Percentiles rank a stretch among this genome's conserved stretches.
phyloP scores from a whole-genome alignment of 1,140 invertebrate species.

The Drosophila busckii region DNA sequence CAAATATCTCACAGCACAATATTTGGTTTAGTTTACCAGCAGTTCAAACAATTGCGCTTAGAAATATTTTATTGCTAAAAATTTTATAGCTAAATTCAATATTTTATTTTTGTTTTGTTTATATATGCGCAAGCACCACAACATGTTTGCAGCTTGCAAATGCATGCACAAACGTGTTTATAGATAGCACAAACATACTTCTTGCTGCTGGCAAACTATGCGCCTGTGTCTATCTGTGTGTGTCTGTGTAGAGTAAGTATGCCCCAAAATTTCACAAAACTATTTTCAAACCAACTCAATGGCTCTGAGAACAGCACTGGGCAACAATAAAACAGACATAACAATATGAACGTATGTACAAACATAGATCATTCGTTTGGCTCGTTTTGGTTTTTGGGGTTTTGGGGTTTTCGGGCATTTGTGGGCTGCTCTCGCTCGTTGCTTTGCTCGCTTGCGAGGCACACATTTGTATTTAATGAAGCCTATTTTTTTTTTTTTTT shows the following conservation, averaged over 20 bases:
- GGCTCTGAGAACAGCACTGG: too few species aligned
- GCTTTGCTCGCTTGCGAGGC: constrained; percentile 47
- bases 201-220: constrained; percentile 21
- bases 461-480: constrained; percentile 71
- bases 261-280: constrained; percentile 43
- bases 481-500: constrained; percentile 56
- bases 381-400: constrained; percentile 29
- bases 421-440: too few species aligned
- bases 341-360: not conserved
- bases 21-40: constrained; percentile 28
- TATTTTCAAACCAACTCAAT: too few species aligned
- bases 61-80: constrained; percentile 19
- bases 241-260: constrained; percentile 25
- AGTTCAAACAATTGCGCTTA: constrained; percentile 1
- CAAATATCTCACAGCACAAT: constrained; percentile 14
- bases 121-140: too few species aligned
- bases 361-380: constrained; percentile 46
- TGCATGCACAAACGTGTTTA: constrained; percentile 29
- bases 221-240: constrained; percentile 22
- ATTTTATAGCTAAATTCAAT: constrained; percentile 30
- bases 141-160: too few species aligned
- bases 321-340: constrained; percentile 3
- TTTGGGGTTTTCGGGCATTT: constrained; percentile 4
- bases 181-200: too few species aligned
- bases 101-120: too few species aligned